phyloP scores from a whole-genome alignment of 2,888 invertebrate species.

The Lasioglossum calceatum region DNA sequence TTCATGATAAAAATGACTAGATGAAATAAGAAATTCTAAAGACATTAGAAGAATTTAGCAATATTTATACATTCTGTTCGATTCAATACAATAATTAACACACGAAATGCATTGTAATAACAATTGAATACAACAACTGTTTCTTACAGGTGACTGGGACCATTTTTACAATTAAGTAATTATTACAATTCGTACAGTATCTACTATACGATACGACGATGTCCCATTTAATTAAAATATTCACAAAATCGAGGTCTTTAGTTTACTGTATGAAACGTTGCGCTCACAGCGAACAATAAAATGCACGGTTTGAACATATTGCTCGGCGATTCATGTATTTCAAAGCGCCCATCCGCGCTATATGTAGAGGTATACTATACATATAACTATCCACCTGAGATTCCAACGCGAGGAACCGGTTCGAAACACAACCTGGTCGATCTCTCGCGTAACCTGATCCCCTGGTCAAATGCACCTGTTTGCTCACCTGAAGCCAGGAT shows the following conservation, averaged over 20 bases:
- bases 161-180: too few species aligned
- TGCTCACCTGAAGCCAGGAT: constrained; percentile 79
- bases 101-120: too few species aligned
- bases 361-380: not conserved
- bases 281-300: not conserved
- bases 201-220: too few species aligned
- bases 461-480: constrained; percentile 80
- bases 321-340: not conserved
- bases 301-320: not conserved
- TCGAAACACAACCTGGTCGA: constrained; percentile 67
- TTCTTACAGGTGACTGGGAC: too few species aligned
- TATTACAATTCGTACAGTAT: too few species aligned
- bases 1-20: too few species aligned
- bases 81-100: too few species aligned
- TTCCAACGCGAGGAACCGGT: constrained; percentile 67
- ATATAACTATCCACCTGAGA: constrained; percentile 40
- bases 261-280: not conserved
- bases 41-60: too few species aligned
- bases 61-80: too few species aligned
- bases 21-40: too few species aligned
- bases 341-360: constrained; percentile 22
- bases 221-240: not conserved
- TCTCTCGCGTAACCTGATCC: constrained; percentile 76
- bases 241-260: not conserved
- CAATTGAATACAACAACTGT: too few species aligned